A percentile compares a stretch with the other conserved stretches of the same genome.
Evolutionary conservation across 2,888 invertebrate genomes (phyloP).

Genomic region (Petrophora chlorosata): DNA sequence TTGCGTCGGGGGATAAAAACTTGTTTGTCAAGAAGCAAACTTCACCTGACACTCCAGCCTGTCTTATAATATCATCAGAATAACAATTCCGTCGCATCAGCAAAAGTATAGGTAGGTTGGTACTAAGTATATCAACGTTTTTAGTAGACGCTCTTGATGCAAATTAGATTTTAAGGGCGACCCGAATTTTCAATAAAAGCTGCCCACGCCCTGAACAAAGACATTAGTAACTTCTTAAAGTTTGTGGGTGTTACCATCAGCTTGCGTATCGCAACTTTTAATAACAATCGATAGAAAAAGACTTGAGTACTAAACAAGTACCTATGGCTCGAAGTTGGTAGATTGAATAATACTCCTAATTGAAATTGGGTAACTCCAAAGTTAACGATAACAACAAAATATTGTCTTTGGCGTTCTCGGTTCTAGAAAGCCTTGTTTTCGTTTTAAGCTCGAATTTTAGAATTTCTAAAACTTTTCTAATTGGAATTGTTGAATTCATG

Average conservation of each 20-base stretch:
- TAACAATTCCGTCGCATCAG: conserved; percentile 15
- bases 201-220: conserved; percentile 43
- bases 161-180: conserved; percentile 50
- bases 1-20: too few species aligned
- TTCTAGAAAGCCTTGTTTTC: neutral
- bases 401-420: conserved; percentile 6
- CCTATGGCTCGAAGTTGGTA: conserved; percentile 11
- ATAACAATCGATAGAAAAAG: conserved; percentile 23
- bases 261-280: conserved; percentile 39
- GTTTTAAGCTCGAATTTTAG: neutral
- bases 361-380: neutral
- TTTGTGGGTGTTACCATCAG: conserved; percentile 29
- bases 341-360: conserved; percentile 20
- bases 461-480: neutral
- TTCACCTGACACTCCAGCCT: too few species aligned
- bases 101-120: conserved; percentile 5
- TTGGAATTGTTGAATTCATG: too few species aligned
- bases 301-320: neutral
- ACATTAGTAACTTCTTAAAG: conserved; percentile 53
- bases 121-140: conserved; percentile 16
- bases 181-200: conserved; percentile 51
- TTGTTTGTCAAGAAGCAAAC: too few species aligned
- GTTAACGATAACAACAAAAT: conserved; percentile 10
- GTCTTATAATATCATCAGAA: conserved; percentile 7
- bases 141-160: conserved; percentile 43